phyloP scores from a whole-genome alignment of 2,888 invertebrate genomes.

The Parapristionchus giblindavisi region DNA sequence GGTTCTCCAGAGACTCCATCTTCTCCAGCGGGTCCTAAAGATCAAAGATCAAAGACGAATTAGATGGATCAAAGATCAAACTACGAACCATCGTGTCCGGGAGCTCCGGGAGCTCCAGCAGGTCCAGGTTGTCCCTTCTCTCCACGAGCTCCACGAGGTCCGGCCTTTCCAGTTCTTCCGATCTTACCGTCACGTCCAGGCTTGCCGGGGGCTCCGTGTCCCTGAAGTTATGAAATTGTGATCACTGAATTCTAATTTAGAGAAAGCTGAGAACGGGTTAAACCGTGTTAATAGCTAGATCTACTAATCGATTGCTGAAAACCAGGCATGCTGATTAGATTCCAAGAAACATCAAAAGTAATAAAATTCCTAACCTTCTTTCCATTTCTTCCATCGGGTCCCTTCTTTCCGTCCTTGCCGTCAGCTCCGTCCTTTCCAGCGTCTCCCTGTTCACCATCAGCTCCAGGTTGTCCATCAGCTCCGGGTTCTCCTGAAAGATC shows the following conservation, averaged over 20 bases:
- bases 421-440: conserved; percentile 21
- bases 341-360: too few species aligned
- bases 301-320: too few species aligned
- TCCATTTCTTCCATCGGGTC: conserved; percentile 24
- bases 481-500: conserved; percentile 1
- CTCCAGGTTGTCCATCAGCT: conserved; percentile 18
- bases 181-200: conserved; percentile 26
- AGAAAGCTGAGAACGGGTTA: too few species aligned
- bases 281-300: too few species aligned
- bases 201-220: conserved; percentile 17
- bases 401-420: conserved; percentile 15
- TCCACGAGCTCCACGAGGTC: conserved; percentile 28
- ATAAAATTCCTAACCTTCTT: conserved; percentile 13
- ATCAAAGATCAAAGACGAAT: background rate
- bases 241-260: too few species aligned
- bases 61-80: background rate
- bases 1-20: conserved; percentile 10
- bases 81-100: conserved; percentile 29
- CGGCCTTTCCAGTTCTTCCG: conserved; percentile 26
- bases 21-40: conserved; percentile 29
- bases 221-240: too few species aligned
- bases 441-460: conserved; percentile 18
- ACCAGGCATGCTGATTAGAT: too few species aligned
- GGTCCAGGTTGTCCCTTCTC: conserved; percentile 31
- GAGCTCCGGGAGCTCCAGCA: conserved; percentile 14